These are phyloP conservation scores for Mus musculus DNA, from an alignment of 2,113 vertebrate species.

Conservation along the genomic window DNA sequence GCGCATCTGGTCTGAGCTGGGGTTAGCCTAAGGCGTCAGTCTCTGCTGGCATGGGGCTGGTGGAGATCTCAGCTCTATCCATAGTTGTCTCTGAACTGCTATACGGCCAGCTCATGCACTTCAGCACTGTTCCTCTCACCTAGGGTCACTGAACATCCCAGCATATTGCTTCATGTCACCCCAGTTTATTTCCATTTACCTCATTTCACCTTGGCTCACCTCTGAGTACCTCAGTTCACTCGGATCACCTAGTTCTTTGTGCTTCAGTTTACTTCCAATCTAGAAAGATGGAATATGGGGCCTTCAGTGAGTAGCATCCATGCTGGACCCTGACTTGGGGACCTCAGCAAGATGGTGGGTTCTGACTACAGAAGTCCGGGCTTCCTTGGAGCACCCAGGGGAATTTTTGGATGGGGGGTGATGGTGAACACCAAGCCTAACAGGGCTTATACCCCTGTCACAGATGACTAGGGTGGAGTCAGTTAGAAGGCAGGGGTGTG, in stretches of 20 bases:
- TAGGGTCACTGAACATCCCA: neutral
- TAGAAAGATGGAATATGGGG: neutral
- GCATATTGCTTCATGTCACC: neutral
- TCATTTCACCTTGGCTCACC: neutral
- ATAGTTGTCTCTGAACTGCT: neutral
- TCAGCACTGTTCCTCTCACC: neutral
- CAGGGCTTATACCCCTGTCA: too few relatives aligned
- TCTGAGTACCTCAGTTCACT: neutral
- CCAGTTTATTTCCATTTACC: neutral
- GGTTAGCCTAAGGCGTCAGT: too few relatives aligned
- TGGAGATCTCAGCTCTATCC: neutral
- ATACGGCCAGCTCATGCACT: neutral
- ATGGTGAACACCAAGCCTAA: neutral
- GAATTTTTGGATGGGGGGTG: neutral
- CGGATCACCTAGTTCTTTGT: neutral
- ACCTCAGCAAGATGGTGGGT: neutral
- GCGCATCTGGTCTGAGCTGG: constrained; percentile 52
- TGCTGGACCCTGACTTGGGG: neutral
- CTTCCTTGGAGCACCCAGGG: neutral
- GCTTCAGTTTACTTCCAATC: neutral
- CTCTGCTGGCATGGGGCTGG: too few relatives aligned
- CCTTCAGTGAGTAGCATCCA: too few relatives aligned
- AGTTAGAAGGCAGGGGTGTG: neutral
- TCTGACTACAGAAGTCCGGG: neutral
- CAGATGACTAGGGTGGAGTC: neutral